Evolutionary conservation across 1,140 invertebrate species (phyloP).

Genomic region (Psilanteris sp.): DNA sequence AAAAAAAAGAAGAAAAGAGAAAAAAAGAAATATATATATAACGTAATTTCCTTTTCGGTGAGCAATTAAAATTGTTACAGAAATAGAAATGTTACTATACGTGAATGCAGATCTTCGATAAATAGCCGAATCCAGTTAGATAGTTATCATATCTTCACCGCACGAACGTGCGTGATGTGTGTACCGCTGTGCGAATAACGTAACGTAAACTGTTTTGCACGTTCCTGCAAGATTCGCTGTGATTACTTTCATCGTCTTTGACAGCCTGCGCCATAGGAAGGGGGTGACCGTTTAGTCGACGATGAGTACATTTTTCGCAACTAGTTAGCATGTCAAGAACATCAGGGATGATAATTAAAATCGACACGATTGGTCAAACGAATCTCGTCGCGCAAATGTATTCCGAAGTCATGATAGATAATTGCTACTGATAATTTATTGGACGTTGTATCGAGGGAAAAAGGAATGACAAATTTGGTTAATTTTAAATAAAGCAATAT

Average conservation of each 20-base stretch:
- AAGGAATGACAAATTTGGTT: too few species aligned
- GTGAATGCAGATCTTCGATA: conserved; percentile 35
- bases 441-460: too few species aligned
- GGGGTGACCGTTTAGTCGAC: neutral
- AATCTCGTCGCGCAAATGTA: neutral
- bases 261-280: neutral
- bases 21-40: too few species aligned
- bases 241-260: conserved; percentile 11
- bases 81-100: conserved; percentile 43
- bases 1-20: too few species aligned
- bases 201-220: conserved; percentile 1
- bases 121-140: conserved; percentile 43
- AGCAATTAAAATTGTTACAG: conserved; percentile 44
- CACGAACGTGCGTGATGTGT: conserved; percentile 35
- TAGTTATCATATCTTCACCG: conserved; percentile 32
- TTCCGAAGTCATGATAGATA: neutral
- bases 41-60: conserved; percentile 33
- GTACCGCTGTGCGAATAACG: too few species aligned
- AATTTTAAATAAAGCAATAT: too few species aligned
- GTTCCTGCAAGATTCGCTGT: neutral
- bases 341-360: too few species aligned
- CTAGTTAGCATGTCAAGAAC: neutral
- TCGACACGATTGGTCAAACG: neutral
- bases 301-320: neutral
- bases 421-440: too few species aligned